phyloP scores from a whole-genome alignment of 1,140 invertebrate species.

The Drosophila melanica region DNA sequence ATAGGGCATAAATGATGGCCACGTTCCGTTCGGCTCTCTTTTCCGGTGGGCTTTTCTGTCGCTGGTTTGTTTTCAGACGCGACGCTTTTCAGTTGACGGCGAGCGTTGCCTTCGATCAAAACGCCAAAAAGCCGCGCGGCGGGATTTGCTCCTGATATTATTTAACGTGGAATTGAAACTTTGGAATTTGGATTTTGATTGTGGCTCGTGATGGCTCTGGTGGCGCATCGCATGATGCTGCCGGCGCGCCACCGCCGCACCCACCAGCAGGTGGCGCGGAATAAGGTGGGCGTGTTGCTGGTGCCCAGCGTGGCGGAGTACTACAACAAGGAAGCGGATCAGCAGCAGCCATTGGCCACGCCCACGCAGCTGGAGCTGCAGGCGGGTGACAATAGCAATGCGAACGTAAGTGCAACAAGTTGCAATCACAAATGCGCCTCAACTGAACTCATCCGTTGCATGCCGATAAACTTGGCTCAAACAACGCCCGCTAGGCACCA shows the following conservation, averaged over 20 bases:
- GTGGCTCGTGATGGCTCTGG: slow-evolving; percentile 62
- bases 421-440: slow-evolving; percentile 38
- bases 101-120: slow-evolving; percentile 74
- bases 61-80: slow-evolving; percentile 42
- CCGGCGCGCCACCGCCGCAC: slow-evolving; percentile 58
- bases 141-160: background rate
- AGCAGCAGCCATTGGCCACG: slow-evolving; percentile 35
- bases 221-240: slow-evolving; percentile 81
- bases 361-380: slow-evolving; percentile 43
- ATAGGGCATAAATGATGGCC: slow-evolving; percentile 21
- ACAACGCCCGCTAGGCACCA: no score
- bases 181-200: background rate
- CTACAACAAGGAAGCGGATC: slow-evolving; percentile 38
- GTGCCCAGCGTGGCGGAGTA: slow-evolving; percentile 71
- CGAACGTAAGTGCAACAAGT: slow-evolving; percentile 79
- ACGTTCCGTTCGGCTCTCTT: slow-evolving; percentile 56
- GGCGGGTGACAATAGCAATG: slow-evolving; percentile 15
- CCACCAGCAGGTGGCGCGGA: slow-evolving; percentile 64
- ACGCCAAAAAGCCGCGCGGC: slow-evolving; percentile 29
- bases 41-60: slow-evolving; percentile 70
- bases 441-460: background rate
- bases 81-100: slow-evolving; percentile 59
- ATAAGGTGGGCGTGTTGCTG: slow-evolving; percentile 75
- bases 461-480: background rate
- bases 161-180: slow-evolving; percentile 36